Evolutionary conservation across 2,113 vertebrate genomes (phyloP).

Genomic region (Oceanodroma tethys): DNA sequence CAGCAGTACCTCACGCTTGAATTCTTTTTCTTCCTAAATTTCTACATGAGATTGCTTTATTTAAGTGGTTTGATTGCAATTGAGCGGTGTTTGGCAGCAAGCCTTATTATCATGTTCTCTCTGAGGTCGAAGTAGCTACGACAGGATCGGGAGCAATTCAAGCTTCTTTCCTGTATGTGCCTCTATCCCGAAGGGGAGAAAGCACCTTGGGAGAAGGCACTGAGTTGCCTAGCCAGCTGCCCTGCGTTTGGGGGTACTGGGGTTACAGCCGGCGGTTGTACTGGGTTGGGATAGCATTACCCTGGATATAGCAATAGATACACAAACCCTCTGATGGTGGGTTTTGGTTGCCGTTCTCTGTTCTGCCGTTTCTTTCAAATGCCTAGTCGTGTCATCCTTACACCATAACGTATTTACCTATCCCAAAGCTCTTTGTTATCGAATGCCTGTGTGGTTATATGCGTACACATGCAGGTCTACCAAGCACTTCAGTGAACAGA

Average conservation of each 20-base stretch:
- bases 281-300: not conserved
- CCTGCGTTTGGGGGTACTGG: too few species aligned
- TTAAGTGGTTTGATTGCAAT: not conserved
- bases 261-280: not conserved
- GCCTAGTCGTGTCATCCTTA: accelerated
- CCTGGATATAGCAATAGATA: not conserved
- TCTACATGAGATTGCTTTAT: not conserved
- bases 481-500: not conserved
- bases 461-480: not conserved
- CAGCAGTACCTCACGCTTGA: not conserved
- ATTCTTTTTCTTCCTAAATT: not conserved
- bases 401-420: accelerated
- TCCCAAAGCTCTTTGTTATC: not conserved
- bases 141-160: not conserved
- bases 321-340: accelerated
- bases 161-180: not conserved
- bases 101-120: not conserved
- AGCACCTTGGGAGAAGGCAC: not conserved
- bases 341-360: not conserved
- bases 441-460: not conserved
- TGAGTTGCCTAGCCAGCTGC: not conserved
- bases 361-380: not conserved
- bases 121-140: not conserved
- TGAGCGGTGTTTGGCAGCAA: not conserved
- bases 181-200: not conserved